Evolutionary conservation across 1,140 invertebrate genomes (phyloP), one percentile per base, ranked within the genome.

Genomic region (Aethina tumida): DNA sequence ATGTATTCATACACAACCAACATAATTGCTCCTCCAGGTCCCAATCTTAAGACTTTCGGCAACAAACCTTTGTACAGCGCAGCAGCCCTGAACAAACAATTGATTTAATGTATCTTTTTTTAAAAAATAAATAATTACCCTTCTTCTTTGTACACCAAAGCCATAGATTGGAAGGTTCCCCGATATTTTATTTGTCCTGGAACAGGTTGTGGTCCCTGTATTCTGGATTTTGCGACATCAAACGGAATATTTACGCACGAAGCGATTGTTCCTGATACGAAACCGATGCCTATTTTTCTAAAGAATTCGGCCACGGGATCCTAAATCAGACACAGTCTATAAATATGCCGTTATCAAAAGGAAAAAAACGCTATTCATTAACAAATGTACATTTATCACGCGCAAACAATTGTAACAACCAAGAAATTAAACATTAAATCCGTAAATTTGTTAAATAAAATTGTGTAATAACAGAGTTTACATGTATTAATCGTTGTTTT

Each of bases 211-310:
- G 89, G 86, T 1, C 89, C 85, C 64, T 95, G 92, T 47, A 96
- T 95, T 39, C 92, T 69, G 55, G 87, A 92, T 65, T 96, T 96
- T 5, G 88, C 92, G 4, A 96, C 92, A 63, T 96, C 92, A 65
- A 94, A 95, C 16, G 91, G 91, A 68, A 95, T 95, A 60, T 96
- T 96, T 14, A 88, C 65, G 54, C 79, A 77, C 1, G 87, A 93
- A 13, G 80, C 86, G 10, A 93, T 53, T 0, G 80, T 81, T 6
- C 90, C 90, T 13, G 88, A 84, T 13, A 70, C 65, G 54, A 96
- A 90, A 28, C 90, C 90, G 40, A 94, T 80, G 4, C 69, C 59
- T 2, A 92, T 71, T 62, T 84, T 80, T 13, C 77, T 64, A 5
- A 73, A 48, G 45, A 89, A 79, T 54, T 86, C 83, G 39, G 70